Evolutionary conservation across 1,140 invertebrate genomes (phyloP).

Genomic region (Belonocnema kinseyi): DNA sequence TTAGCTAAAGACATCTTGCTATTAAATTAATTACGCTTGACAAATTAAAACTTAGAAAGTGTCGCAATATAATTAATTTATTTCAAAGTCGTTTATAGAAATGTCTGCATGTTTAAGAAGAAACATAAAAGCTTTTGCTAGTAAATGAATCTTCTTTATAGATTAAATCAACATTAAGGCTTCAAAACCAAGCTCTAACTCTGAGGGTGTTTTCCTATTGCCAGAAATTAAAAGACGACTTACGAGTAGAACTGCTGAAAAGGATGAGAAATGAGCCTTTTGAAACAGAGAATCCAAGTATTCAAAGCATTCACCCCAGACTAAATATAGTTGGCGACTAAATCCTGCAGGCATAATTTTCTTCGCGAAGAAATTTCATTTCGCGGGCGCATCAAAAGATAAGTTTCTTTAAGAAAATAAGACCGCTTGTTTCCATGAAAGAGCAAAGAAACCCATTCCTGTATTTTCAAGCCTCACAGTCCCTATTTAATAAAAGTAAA

Average conservation of each 20-base stretch:
- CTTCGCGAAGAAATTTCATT: constrained; percentile 15
- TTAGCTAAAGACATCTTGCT: not conserved
- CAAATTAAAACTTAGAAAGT: not conserved
- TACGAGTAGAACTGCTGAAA: not conserved
- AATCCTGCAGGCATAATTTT: constrained; percentile 18
- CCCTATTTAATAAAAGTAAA: no score
- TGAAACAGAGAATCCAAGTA: constrained; percentile 24
- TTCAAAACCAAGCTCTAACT: not conserved
- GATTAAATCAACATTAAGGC: not conserved
- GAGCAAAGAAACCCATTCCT: no score
- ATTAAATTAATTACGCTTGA: not conserved
- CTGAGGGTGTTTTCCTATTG: not conserved
- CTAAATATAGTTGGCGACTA: constrained; percentile 3
- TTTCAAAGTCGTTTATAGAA: no score
- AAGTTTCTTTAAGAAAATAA: constrained; percentile 20
- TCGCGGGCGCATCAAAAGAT: constrained; percentile 21
- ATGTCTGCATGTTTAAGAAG: no score
- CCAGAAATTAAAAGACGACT: constrained; percentile 15
- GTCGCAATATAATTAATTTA: no score
- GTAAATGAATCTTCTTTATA: no score
- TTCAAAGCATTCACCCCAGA: constrained; percentile 20
- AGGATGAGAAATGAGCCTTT: constrained; percentile 14
- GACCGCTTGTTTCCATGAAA: no score
- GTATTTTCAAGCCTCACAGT: no score
- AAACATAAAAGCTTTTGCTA: no score